Evolutionary conservation across 35 echinoderm and acorn worm genomes (phyloP), one percentile per base, ranked within the genome.

Genomic region (Ophiothrix spiculata): DNA sequence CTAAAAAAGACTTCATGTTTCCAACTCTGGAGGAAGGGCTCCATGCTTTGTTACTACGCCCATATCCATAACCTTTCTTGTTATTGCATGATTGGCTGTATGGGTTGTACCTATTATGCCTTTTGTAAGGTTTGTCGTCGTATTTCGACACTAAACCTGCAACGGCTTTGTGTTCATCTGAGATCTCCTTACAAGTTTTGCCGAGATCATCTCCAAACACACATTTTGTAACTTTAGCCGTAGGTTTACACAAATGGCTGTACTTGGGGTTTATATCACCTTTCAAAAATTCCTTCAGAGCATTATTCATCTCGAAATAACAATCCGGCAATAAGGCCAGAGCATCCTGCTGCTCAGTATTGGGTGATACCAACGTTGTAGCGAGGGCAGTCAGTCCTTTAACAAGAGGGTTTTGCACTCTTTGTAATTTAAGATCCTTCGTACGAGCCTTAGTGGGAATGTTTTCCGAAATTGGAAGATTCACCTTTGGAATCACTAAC

Each of bases 131-230:
- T n/a, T n/a, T n/a, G n/a, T n/a, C n/a, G n/a, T n/a, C n/a, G n/a
- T n/a, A n/a, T n/a, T n/a, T n/a, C n/a, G n/a, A n/a, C n/a, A 76
- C 60, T 40, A 79, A 76, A 0, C 76, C 86, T 13, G 79, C 75
- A 1, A 41, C 46, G 0, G 91, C 84, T 39, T 88, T 92, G 21
- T 80, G 39, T 36, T 92, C 82, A 29, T 92, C 90, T 0, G 81
- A 19, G 4, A 92, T 77, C 45, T 87, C 86, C 56, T 93, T 93
- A 21, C 83, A 79, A 21, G 78, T 34, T 69, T 93, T 88, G 1
- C 46, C 87, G 31, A 93, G 39, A 21, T 88, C 81, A 75, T 93
- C 79, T 0, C 86, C 86, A 73, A 93, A 89, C 21, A 92, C 23
- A 28, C 60, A 88, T 54, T 92, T 29, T 56, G 88, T 90, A 11